Evolutionary conservation across 1,140 invertebrate genomes (phyloP).

Genomic region (Phymastichus coffea): DNA sequence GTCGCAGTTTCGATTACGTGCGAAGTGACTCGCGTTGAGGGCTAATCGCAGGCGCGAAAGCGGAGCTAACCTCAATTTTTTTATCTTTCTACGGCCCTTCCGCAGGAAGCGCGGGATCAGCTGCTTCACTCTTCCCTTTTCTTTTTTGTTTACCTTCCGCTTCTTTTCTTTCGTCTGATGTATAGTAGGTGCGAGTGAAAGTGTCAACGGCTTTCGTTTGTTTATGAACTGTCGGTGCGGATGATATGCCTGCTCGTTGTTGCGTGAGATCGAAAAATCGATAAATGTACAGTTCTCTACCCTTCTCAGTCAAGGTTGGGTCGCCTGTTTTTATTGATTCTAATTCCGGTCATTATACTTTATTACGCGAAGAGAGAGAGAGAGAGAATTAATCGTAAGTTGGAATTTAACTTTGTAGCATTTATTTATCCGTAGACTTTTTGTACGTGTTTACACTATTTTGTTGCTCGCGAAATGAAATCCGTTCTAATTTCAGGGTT

Average conservation of each 20-base stretch:
- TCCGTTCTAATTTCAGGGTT: background rate
- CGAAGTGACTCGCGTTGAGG: slow-evolving; percentile 8
- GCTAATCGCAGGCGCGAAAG: background rate
- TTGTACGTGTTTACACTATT: no score
- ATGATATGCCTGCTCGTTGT: background rate
- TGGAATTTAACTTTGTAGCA: no score
- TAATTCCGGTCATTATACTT: no score
- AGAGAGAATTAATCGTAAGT: no score
- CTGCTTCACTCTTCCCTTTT: background rate
- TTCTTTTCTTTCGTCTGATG: no score
- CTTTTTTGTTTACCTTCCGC: background rate
- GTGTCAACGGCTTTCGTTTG: background rate
- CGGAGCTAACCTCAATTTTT: slow-evolving; percentile 28
- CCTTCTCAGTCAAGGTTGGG: background rate
- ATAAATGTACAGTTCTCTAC: background rate
- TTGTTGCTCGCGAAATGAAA: background rate
- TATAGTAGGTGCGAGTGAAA: background rate
- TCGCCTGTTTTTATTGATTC: no score
- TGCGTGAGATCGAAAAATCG: background rate
- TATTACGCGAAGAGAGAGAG: no score
- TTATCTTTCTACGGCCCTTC: background rate
- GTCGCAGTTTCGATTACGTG: background rate
- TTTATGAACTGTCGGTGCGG: slow-evolving; percentile 9
- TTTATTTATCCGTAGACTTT: no score
- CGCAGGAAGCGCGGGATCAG: background rate